These are phyloP conservation scores for Melangyna quadrimaculata DNA, from an alignment of 2,888 invertebrate species.

Conservation along the genomic window DNA sequence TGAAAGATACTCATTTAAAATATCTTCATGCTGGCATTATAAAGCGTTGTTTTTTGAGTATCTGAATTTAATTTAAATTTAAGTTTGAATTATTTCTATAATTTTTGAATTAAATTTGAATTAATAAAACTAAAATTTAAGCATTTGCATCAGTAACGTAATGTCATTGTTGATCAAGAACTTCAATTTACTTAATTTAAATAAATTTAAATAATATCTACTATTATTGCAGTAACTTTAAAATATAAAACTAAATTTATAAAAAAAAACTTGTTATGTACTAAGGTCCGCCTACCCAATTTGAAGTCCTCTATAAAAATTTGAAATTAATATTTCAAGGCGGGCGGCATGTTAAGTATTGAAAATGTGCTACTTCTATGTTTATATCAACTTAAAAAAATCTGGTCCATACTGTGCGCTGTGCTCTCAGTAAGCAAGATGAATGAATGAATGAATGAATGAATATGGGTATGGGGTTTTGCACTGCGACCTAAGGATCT, in stretches of 20 bases:
- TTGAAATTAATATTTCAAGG: slow-evolving; percentile 6
- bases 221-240: neutral
- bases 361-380: neutral
- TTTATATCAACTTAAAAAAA: too few relatives aligned
- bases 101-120: neutral
- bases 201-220: neutral
- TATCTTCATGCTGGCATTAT: slow-evolving; percentile 35
- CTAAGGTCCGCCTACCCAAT: neutral
- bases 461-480: too few relatives aligned
- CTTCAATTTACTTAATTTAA: neutral
- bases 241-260: neutral
- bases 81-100: neutral
- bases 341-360: neutral
- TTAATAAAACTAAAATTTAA: neutral
- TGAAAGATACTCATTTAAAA: slow-evolving; percentile 1
- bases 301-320: neutral
- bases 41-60: neutral
- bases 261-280: neutral
- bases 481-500: too few relatives aligned
- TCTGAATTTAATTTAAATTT: neutral
- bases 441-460: too few relatives aligned
- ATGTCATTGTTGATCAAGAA: neutral
- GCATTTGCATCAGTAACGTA: neutral
- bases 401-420: too few relatives aligned
- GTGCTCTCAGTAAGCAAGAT: too few relatives aligned